phyloP scores from a whole-genome alignment of 37 sponge, comb jelly and placozoan genomes.

The Cladorhizidae sp. region DNA sequence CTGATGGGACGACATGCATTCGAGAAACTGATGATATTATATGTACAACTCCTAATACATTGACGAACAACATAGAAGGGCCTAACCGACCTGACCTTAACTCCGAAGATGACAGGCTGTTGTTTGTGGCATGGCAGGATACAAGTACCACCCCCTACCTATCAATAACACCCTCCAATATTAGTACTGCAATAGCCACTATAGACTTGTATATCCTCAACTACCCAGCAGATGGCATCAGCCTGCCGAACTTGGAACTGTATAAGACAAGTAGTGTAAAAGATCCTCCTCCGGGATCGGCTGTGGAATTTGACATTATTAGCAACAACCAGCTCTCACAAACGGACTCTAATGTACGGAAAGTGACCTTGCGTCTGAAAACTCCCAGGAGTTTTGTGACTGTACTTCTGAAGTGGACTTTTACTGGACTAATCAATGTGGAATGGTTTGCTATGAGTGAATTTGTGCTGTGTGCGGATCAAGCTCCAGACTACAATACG shows the following conservation, averaged over 20 bases:
- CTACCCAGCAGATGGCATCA: slow-evolving; percentile 21
- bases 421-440: slow-evolving; percentile 7
- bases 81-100: background rate
- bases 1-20: too few relatives aligned
- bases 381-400: background rate
- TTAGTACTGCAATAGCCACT: background rate
- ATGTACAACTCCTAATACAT: background rate
- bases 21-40: too few relatives aligned
- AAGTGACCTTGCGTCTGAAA: background rate
- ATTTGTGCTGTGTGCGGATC: slow-evolving; percentile 19
- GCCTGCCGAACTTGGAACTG: slow-evolving; percentile 33
- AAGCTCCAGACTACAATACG: background rate
- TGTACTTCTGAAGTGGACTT: background rate
- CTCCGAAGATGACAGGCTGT: background rate
- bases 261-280: background rate
- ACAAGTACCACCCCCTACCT: background rate
- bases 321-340: slow-evolving; percentile 18
- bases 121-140: background rate
- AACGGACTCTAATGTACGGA: slow-evolving; percentile 3
- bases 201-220: slow-evolving; percentile 32
- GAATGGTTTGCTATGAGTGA: slow-evolving; percentile 51
- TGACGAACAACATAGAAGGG: background rate
- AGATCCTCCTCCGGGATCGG: background rate
- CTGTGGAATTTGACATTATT: background rate
- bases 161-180: background rate